These are phyloP conservation scores for Papilio aristodemus DNA, from an alignment of 1,140 invertebrate species.

Conservation along the genomic window DNA sequence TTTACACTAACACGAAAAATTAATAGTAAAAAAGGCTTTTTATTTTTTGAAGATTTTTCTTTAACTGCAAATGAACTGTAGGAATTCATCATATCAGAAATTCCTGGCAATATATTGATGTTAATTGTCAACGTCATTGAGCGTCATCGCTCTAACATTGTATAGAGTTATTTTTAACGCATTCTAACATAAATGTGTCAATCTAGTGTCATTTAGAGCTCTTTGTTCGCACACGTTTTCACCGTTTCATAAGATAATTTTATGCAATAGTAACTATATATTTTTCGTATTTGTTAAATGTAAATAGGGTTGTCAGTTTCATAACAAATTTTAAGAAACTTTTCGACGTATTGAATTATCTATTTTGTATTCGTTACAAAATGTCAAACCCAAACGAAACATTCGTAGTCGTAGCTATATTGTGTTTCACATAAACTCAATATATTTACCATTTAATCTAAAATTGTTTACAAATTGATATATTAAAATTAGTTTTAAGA, in stretches of 20 bases:
- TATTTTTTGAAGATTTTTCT: background rate
- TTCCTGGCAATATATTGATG: conserved; percentile 17
- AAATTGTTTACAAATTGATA: no score
- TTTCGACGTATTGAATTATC: no score
- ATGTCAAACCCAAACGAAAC: no score
- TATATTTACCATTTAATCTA: no score
- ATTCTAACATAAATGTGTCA: background rate
- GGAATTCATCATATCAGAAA: background rate
- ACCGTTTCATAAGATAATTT: conserved; percentile 1
- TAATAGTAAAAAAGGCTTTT: no score
- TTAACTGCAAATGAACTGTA: background rate
- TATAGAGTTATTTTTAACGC: conserved; percentile 1
- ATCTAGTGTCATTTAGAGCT: background rate
- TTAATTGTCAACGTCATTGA: conserved; percentile 11
- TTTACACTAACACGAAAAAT: no score
- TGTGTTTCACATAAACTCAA: no score
- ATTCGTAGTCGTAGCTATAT: no score
- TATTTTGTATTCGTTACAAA: no score
- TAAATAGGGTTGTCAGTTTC: background rate
- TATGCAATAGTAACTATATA: background rate
- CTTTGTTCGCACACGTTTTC: background rate
- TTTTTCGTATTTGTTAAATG: background rate
- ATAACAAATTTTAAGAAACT: no score
- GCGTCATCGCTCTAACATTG: background rate
- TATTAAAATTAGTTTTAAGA: no score